Evolutionary conservation across 2,797 vertebrate genomes (phyloP).

Genomic region (Sitta carolinensis): DNA sequence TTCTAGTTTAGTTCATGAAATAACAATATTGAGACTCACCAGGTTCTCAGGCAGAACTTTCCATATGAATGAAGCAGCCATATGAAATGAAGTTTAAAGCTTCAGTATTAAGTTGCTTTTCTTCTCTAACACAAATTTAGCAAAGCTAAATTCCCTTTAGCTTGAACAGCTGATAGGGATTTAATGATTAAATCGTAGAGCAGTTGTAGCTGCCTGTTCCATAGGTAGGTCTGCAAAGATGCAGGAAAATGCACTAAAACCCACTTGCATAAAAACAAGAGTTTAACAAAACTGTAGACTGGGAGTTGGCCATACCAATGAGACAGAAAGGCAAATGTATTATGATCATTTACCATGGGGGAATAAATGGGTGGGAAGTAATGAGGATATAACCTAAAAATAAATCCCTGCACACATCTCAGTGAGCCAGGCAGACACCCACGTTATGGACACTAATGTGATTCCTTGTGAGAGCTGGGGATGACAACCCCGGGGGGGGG

Average conservation of each 20-base stretch:
- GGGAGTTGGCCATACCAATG: not conserved
- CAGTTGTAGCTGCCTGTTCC: not conserved
- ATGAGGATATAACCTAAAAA: conserved; percentile 19
- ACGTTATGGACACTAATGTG: not conserved
- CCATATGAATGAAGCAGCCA: not conserved
- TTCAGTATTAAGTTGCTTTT: not conserved
- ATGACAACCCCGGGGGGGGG: not conserved
- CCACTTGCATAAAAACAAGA: not conserved
- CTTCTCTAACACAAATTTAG: not conserved
- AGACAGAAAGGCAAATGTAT: not conserved
- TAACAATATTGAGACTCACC: not conserved
- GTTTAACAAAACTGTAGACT: not conserved
- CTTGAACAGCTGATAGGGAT: not conserved
- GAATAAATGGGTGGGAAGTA: not conserved
- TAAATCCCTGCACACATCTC: not conserved
- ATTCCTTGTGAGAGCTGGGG: conserved; percentile 1
- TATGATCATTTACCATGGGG: not conserved
- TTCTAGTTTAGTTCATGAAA: not conserved
- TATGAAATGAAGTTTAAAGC: not conserved
- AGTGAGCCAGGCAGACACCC: not conserved
- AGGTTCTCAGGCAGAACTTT: not conserved
- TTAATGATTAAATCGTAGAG: not conserved
- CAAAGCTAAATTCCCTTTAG: not conserved
- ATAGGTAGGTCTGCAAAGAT: not conserved
- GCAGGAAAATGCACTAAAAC: not conserved